phyloP scores from a whole-genome alignment of 2,888 invertebrate species.

The Scotopteryx bipunctaria region DNA sequence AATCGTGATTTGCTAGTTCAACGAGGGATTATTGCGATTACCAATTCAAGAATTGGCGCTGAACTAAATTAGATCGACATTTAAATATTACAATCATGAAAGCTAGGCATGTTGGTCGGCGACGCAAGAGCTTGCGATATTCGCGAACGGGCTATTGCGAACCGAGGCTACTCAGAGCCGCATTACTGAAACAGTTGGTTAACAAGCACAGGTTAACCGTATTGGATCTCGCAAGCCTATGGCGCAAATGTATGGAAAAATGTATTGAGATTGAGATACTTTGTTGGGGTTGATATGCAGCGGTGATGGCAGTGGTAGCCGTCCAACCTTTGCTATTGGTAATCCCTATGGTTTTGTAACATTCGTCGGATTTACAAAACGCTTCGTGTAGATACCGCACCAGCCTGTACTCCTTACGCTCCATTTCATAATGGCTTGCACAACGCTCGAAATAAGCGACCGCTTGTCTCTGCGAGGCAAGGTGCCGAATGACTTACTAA shows the following conservation, averaged over 20 bases:
- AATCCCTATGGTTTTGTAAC: constrained; percentile 68
- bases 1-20: constrained; percentile 15
- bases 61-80: constrained; percentile 54
- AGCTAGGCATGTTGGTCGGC: constrained; percentile 57
- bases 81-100: constrained; percentile 59
- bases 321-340: constrained; percentile 44
- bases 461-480: constrained; percentile 56
- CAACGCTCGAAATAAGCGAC: constrained; percentile 57
- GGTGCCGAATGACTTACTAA: constrained; percentile 37
- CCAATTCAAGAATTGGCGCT: constrained; percentile 23
- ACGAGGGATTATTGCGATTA: constrained; percentile 9
- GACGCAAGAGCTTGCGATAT: constrained; percentile 80
- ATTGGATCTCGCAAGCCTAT: constrained; percentile 63
- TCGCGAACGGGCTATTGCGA: constrained; percentile 69
- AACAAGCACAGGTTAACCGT: constrained; percentile 48
- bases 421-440: constrained; percentile 77
- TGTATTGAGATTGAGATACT: constrained; percentile 59
- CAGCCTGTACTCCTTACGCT: constrained; percentile 62
- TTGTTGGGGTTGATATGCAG: constrained; percentile 54
- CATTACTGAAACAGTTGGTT: constrained; percentile 72
- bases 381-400: constrained; percentile 58
- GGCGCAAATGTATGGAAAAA: constrained; percentile 67
- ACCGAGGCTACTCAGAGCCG: constrained; percentile 58
- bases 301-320: constrained; percentile 40
- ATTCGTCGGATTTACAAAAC: constrained; percentile 63